A percentile compares a stretch with the other conserved stretches of the same genome.
Evolutionary conservation across 1,140 invertebrate species (phyloP).

Genomic region (Cheumatopsyche charites): DNA sequence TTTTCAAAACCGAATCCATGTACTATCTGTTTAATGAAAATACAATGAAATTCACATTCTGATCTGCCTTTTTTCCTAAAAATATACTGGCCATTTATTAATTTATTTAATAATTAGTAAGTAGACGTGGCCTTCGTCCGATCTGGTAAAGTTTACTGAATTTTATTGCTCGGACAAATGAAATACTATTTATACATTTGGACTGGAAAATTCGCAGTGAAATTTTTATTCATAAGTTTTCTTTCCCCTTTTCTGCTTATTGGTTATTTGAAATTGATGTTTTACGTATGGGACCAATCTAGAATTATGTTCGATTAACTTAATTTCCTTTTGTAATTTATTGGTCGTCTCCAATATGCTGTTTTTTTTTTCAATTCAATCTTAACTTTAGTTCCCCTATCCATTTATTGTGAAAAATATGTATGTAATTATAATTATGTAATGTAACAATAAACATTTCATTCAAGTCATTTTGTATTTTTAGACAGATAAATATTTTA

Average conservation of each 20-base stretch:
- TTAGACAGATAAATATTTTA: constrained; percentile 47
- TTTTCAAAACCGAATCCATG: too few relatives aligned
- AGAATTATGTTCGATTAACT: too few relatives aligned
- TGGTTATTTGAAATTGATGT: constrained; percentile 18
- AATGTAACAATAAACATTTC: constrained; percentile 17
- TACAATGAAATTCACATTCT: too few relatives aligned
- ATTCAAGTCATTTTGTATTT: constrained; percentile 47
- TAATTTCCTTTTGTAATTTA: background rate
- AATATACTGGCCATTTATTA: too few relatives aligned
- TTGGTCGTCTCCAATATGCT: background rate
- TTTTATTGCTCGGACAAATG: background rate
- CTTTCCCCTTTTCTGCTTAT: background rate
- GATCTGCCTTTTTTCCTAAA: too few relatives aligned
- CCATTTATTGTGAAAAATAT: constrained; percentile 6
- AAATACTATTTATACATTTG: background rate
- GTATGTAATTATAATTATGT: constrained; percentile 30
- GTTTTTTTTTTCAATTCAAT: background rate
- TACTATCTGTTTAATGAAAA: too few relatives aligned
- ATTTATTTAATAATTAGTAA: too few relatives aligned
- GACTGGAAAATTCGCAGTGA: too few relatives aligned
- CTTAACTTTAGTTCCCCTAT: background rate
- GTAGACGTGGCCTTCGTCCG: background rate
- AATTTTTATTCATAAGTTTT: background rate
- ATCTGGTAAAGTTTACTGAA: constrained; percentile 10
- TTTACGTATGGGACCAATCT: constrained; percentile 3